A percentile compares a stretch with the other conserved stretches of the same genome.
phyloP scores from a whole-genome alignment of 2,113 vertebrate genomes.

The Ia io region DNA sequence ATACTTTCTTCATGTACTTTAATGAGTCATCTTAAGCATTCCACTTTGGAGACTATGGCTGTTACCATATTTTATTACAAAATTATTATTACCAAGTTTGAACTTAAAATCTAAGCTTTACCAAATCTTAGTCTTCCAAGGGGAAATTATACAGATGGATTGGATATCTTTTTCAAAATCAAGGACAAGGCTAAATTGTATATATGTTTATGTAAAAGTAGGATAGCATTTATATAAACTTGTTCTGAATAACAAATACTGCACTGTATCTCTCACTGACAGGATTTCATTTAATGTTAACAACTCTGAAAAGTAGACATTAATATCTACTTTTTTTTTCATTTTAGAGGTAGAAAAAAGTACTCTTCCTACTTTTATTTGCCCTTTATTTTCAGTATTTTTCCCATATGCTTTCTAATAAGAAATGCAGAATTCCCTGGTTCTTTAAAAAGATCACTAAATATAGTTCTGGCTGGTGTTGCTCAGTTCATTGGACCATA shows the following conservation, averaged over 20 bases:
- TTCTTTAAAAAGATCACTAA: neutral
- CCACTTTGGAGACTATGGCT: neutral
- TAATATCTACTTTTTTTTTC: neutral
- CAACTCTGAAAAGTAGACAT: neutral
- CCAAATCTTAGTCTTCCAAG: neutral
- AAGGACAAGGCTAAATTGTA: neutral
- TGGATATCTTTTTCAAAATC: neutral
- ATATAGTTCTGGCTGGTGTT: neutral
- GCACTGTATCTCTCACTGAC: neutral
- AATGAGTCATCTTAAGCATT: neutral
- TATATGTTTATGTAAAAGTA: neutral
- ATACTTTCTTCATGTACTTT: neutral
- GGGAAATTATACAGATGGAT: neutral
- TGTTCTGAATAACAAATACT: neutral
- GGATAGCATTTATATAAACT: neutral
- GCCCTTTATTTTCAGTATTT: neutral
- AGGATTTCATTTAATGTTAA: neutral
- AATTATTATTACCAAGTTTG: conserved; percentile 7
- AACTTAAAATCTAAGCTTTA: conserved; percentile 3
- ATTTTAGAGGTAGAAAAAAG: neutral
- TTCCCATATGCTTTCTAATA: neutral
- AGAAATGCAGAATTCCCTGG: neutral
- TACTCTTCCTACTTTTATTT: neutral
- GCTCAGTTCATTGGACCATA: neutral
- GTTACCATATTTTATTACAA: neutral